phyloP scores from a whole-genome alignment of 2,113 vertebrate genomes.

The Lontra canadensis region DNA sequence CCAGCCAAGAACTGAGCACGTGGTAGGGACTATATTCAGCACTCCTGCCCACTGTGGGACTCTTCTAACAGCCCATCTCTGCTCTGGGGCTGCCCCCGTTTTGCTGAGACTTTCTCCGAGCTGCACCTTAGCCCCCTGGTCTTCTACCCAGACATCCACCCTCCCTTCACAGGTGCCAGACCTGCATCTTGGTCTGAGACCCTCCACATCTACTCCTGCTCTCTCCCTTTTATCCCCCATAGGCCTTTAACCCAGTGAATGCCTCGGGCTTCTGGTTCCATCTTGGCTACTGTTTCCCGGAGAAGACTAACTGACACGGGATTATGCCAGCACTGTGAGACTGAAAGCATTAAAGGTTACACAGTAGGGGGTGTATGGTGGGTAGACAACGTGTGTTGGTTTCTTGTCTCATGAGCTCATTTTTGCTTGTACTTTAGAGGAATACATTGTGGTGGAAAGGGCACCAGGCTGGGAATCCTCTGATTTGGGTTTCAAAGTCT shows the following conservation, averaged over 20 bases:
- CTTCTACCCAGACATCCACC: background rate
- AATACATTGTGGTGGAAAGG: background rate
- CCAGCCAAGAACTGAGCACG: background rate
- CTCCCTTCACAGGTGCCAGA: background rate
- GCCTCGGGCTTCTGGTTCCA: background rate
- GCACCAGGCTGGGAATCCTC: background rate
- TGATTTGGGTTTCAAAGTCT: background rate
- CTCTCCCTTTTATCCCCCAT: background rate
- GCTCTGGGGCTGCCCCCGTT: too few relatives aligned
- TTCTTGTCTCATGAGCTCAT: background rate
- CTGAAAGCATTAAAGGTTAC: background rate
- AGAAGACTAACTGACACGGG: background rate
- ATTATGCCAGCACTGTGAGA: background rate
- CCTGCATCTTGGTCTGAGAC: background rate
- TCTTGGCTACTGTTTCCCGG: background rate
- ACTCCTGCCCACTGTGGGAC: background rate
- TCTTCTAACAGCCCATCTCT: background rate
- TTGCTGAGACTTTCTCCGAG: background rate
- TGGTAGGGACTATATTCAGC: accelerated
- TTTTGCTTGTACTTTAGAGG: background rate
- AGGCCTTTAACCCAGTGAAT: background rate
- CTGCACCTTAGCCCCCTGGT: background rate
- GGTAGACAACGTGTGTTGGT: background rate
- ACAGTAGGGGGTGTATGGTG: background rate
- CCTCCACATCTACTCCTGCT: background rate